A percentile compares a stretch with the other conserved stretches of the same genome.
Conservation (phyloP, 2,797 vertebrate species). For the Mormyrus hasselquistii region DNA sequence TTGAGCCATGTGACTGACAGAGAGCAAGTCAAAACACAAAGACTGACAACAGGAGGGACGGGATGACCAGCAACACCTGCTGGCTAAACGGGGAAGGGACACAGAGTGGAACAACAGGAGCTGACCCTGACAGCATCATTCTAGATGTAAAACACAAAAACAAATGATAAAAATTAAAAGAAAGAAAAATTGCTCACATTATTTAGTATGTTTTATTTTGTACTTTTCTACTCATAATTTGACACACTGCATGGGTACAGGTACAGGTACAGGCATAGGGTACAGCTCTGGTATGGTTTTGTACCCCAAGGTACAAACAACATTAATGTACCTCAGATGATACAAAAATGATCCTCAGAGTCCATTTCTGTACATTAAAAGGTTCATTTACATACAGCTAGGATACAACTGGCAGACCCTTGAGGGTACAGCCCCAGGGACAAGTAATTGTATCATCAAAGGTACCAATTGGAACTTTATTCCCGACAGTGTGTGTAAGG, state of each 20-base stretch:
- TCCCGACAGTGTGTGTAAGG: not conserved
- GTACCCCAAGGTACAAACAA: not conserved
- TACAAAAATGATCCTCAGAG: not conserved
- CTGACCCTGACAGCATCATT: not conserved
- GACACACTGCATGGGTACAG: not conserved
- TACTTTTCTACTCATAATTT: not conserved
- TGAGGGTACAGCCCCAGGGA: not conserved
- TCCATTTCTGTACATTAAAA: not conserved
- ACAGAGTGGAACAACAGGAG: too few species aligned
- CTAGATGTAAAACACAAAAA: not conserved
- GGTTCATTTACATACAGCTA: not conserved
- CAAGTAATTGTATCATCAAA: not conserved
- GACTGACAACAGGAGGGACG: too few species aligned
- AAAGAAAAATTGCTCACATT: not conserved
- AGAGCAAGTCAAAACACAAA: too few species aligned
- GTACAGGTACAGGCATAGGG: not conserved
- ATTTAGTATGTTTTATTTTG: not conserved
- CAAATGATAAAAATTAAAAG: not conserved
- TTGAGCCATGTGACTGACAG: too few species aligned
- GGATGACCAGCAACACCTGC: too few species aligned
- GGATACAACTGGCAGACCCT: not conserved
- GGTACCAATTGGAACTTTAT: not conserved
- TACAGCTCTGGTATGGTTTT: not conserved
- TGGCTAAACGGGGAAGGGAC: too few species aligned
- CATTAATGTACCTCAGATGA: not conserved